These are phyloP conservation scores for Ochropleura plecta DNA, from an alignment of 2,888 invertebrate genomes.

Conservation along the genomic window DNA sequence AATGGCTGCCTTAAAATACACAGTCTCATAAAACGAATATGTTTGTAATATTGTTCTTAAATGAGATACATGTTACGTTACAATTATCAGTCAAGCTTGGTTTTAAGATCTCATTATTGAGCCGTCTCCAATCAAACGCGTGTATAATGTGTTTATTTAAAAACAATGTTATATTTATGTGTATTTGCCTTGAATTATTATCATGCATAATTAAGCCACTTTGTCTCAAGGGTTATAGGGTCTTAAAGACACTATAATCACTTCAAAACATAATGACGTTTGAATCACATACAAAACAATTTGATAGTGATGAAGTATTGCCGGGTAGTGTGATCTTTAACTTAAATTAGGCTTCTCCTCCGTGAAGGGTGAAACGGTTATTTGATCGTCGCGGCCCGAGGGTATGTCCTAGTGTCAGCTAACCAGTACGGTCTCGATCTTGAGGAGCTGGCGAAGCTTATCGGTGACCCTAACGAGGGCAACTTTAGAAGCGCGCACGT, in stretches of 20 bases:
- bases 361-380: slow-evolving; percentile 27
- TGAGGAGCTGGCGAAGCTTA: slow-evolving; percentile 94
- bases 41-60: slow-evolving; percentile 84
- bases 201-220: slow-evolving; percentile 21
- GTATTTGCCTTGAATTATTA: slow-evolving; percentile 20
- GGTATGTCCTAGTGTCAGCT: slow-evolving; percentile 87
- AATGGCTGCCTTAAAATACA: slow-evolving; percentile 87
- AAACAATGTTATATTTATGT: slow-evolving; percentile 38
- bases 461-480: slow-evolving; percentile 96
- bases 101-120: slow-evolving; percentile 84
- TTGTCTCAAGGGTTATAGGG: neutral
- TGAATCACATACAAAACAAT: slow-evolving; percentile 38
- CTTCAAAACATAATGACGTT: slow-evolving; percentile 26
- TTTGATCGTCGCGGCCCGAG: slow-evolving; percentile 42
- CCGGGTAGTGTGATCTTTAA: slow-evolving; percentile 17
- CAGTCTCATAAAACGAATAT: slow-evolving; percentile 86
- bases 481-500: slow-evolving; percentile 95
- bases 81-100: slow-evolving; percentile 84
- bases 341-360: slow-evolving; percentile 35
- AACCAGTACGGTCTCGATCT: slow-evolving; percentile 94
- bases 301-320: slow-evolving; percentile 22
- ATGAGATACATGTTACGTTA: slow-evolving; percentile 85
- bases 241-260: slow-evolving; percentile 19
- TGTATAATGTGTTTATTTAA: slow-evolving; percentile 56
- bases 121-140: slow-evolving; percentile 73